phyloP scores from a whole-genome alignment of 2,888 invertebrate genomes.

The Lasioglossum vierecki region DNA sequence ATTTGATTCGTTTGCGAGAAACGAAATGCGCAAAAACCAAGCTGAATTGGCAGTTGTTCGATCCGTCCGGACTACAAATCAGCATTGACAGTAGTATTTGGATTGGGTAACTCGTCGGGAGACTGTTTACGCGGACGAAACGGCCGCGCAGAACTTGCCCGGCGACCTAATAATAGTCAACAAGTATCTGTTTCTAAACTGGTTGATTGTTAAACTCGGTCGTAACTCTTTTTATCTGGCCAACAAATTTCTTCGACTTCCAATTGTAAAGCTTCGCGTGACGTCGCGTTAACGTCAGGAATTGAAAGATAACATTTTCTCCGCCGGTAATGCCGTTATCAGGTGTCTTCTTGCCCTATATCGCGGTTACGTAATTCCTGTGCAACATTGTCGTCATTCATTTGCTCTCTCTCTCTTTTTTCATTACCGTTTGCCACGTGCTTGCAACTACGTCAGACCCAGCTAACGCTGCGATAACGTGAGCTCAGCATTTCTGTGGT shows the following conservation, averaged over 20 bases:
- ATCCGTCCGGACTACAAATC: neutral
- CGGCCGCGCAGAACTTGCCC: neutral
- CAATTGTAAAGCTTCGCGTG: neutral
- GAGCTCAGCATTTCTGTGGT: neutral
- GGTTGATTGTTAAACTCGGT: neutral
- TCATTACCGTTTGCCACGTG: neutral
- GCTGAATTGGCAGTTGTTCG: neutral
- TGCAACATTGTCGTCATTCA: neutral
- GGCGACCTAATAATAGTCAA: conserved; percentile 4
- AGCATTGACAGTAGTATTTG: neutral
- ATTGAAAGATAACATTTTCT: neutral
- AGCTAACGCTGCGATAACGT: neutral
- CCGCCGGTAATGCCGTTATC: neutral
- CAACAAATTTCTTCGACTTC: neutral
- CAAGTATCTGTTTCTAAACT: neutral
- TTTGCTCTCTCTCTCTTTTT: neutral
- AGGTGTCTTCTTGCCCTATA: neutral
- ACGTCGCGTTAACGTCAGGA: neutral
- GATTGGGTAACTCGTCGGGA: neutral
- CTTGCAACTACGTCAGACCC: neutral
- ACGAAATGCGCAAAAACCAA: neutral
- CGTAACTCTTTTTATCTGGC: neutral
- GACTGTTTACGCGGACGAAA: neutral
- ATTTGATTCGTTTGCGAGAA: neutral
- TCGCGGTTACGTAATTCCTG: neutral